phyloP scores from a whole-genome alignment of 2,113 vertebrate species.

The Probosciger aterrimus region DNA sequence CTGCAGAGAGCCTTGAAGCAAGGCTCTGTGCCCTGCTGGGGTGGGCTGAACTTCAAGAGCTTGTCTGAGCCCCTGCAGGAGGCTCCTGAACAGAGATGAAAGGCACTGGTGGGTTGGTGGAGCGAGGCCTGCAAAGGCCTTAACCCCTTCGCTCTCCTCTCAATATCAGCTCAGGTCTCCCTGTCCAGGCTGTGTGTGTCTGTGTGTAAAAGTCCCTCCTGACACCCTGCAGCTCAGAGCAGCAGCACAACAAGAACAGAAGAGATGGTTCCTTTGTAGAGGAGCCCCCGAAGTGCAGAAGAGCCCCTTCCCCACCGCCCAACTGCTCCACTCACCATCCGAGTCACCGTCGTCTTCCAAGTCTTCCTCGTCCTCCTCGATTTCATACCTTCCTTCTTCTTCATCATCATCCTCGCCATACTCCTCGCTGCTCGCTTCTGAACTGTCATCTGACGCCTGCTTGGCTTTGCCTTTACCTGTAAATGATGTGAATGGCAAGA shows the following conservation, averaged over 20 bases:
- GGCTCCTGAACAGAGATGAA: background rate
- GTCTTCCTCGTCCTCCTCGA: constrained; percentile 33
- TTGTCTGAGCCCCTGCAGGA: background rate
- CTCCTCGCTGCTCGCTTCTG: constrained; percentile 42
- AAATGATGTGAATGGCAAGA: background rate
- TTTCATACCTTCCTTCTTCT: constrained; percentile 24
- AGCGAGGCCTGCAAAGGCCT: background rate
- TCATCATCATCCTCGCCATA: constrained; percentile 29
- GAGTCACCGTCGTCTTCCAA: background rate
- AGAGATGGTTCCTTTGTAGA: background rate
- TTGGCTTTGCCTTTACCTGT: constrained; percentile 25
- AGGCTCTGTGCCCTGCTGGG: background rate
- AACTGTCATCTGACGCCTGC: background rate
- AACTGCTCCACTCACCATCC: constrained; percentile 44
- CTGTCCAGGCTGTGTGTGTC: background rate
- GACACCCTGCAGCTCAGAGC: background rate
- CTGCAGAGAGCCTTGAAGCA: background rate
- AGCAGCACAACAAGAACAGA: background rate
- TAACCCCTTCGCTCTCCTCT: background rate
- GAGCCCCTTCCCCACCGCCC: background rate
- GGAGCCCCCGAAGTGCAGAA: background rate
- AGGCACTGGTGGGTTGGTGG: background rate
- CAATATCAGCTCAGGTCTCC: background rate
- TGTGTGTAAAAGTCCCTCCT: background rate
- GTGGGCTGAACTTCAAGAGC: background rate